phyloP scores from a whole-genome alignment of 2,888 invertebrate species.

The Agrotis clavis region DNA sequence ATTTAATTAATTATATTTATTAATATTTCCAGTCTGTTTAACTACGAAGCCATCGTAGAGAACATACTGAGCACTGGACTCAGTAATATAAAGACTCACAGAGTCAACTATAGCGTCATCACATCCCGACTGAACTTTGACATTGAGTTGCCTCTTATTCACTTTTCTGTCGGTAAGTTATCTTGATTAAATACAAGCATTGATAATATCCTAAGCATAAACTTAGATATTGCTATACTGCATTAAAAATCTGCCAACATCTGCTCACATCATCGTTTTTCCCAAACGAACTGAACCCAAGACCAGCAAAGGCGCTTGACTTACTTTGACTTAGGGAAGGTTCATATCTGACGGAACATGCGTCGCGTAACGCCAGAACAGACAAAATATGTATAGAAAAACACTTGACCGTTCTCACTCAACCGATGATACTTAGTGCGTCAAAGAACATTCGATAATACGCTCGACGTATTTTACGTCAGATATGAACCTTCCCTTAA shows the following conservation, averaged over 20 bases:
- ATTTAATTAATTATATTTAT: neutral
- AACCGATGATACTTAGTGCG: no score
- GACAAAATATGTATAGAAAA: no score
- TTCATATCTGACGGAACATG: no score
- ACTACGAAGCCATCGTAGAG: constrained; percentile 56
- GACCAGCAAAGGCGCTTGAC: neutral
- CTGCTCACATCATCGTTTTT: no score
- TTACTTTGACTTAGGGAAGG: no score
- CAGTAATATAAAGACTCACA: constrained; percentile 78
- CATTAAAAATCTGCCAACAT: neutral
- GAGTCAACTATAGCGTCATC: constrained; percentile 69
- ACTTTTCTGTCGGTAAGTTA: constrained; percentile 71
- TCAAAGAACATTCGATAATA: no score
- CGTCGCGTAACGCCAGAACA: no score
- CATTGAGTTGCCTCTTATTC: constrained; percentile 75
- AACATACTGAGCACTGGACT: constrained; percentile 71
- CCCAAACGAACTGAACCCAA: no score
- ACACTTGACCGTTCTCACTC: no score
- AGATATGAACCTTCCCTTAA: no score
- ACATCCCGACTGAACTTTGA: constrained; percentile 73
- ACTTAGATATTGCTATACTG: neutral
- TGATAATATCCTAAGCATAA: neutral
- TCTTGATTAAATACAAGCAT: no score
- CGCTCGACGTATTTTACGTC: no score
- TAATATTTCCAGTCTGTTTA: constrained; percentile 71